phyloP scores from a whole-genome alignment of 2,113 vertebrate genomes.

The Rhodinocichla rosea region DNA sequence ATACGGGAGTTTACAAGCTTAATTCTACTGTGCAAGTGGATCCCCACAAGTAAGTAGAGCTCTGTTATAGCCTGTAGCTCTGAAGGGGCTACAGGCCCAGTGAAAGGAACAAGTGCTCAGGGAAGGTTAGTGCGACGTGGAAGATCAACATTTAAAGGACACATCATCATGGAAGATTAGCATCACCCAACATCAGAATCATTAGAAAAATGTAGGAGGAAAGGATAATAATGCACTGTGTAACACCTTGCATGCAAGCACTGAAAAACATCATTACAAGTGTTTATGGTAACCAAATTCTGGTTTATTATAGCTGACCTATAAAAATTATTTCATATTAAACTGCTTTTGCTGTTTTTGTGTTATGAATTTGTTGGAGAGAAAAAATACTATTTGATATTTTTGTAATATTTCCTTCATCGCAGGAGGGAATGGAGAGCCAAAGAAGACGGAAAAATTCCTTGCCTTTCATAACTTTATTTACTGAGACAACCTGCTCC shows the following conservation, averaged over 20 bases:
- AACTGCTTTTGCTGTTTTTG: background rate
- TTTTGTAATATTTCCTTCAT: background rate
- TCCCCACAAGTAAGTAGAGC: background rate
- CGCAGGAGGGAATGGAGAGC: background rate
- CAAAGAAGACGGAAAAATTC: background rate
- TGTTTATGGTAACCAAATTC: background rate
- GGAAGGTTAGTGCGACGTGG: fast-evolving
- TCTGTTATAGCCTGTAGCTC: too few species aligned
- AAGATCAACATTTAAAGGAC: background rate
- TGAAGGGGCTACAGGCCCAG: background rate
- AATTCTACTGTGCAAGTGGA: background rate
- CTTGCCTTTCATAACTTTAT: background rate
- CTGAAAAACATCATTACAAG: background rate
- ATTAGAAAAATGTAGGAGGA: background rate
- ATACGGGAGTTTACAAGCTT: background rate
- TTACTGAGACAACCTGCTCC: background rate
- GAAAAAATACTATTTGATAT: background rate
- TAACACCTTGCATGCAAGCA: background rate
- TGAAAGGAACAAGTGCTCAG: background rate
- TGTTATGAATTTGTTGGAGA: background rate
- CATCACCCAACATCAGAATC: background rate
- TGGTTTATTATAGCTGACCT: background rate
- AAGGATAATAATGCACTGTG: background rate
- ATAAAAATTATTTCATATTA: background rate
- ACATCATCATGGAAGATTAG: background rate